Base-by-base conservation (phyloP, 2,797 vertebrate genomes). In the Amblyopsis hoosieri region DNA sequence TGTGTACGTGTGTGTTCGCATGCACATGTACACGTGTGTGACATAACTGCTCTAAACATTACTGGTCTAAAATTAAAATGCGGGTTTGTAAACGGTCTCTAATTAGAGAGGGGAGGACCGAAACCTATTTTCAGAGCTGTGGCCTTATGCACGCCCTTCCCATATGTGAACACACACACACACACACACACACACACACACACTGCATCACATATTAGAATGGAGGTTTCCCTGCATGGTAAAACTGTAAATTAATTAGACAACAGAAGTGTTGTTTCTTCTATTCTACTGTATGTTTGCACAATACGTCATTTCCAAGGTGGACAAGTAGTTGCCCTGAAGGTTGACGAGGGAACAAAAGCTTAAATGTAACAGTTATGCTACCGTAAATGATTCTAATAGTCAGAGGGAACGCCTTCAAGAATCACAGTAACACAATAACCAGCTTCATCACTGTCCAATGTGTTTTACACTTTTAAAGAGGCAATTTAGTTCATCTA, bases 41-140 rank as follows among this genome's bases (percentile, higher is more conserved):
- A 47, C 50, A 58, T 62, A 68, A 82, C 72, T 78, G 80, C 74
- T 80, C 84, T 74, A 75, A 86, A 88, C 87, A 80, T 83, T 86
- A 73, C 88, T 85, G 79, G 88, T 88, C 91, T 93, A 93, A 94
- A 94, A 94, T 93, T 92, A 90, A 93, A 92, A 91, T 90, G 72
- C 77, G 83, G 89, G 87, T 93, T 93, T 92, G 88, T 82, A 91
- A 93, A 93, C 87, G 54, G 86, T 88, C 91, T 93, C 86, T 93
- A 94, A 93, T 94, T 93, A 93, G 88, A 90, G 89, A 90, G 85
- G 80, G 89, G 83, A 90, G 88, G 85, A 90, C 74, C 75, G 71
- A 79, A 45, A 74, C 76, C 91, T 92, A 91, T 94, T 93, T 92
- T 88, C 79, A 85, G 86, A 88, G 69, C 85, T 90, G 91, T 62